phyloP scores from a whole-genome alignment of 2,888 invertebrate species.

The Pterobdella sp. region DNA sequence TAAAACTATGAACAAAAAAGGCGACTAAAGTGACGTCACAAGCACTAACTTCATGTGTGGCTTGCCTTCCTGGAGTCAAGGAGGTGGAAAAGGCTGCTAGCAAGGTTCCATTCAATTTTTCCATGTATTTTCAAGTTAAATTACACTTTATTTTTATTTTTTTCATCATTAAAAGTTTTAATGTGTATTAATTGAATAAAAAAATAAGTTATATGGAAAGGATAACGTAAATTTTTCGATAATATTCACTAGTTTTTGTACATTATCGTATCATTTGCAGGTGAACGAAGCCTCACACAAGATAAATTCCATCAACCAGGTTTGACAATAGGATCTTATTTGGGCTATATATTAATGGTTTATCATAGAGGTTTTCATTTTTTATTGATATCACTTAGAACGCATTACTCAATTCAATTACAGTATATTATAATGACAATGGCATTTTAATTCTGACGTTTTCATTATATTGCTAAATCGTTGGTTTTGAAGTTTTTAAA shows the following conservation, averaged over 20 bases:
- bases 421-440: not conserved
- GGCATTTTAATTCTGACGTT: not conserved
- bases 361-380: not conserved
- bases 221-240: too few relatives aligned
- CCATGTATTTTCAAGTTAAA: too few relatives aligned
- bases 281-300: constrained; percentile 52
- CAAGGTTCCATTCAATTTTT: too few relatives aligned
- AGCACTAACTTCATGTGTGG: constrained; percentile 65
- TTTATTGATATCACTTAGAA: not conserved
- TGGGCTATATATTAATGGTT: not conserved
- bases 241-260: too few relatives aligned
- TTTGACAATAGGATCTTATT: not conserved
- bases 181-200: too few relatives aligned
- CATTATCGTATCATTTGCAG: constrained; percentile 66
- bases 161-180: too few relatives aligned
- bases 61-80: constrained; percentile 81
- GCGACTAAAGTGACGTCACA: constrained; percentile 52
- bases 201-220: too few relatives aligned
- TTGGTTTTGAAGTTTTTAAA: too few relatives aligned
- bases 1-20: constrained; percentile 41
- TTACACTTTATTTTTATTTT: too few relatives aligned
- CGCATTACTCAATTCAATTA: not conserved
- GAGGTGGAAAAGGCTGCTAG: constrained; percentile 84
- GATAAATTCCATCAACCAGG: constrained; percentile 2
- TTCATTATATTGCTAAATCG: not conserved